Evolutionary conservation across 2,113 vertebrate genomes (phyloP).

Genomic region (Chlamydotis undulata): DNA sequence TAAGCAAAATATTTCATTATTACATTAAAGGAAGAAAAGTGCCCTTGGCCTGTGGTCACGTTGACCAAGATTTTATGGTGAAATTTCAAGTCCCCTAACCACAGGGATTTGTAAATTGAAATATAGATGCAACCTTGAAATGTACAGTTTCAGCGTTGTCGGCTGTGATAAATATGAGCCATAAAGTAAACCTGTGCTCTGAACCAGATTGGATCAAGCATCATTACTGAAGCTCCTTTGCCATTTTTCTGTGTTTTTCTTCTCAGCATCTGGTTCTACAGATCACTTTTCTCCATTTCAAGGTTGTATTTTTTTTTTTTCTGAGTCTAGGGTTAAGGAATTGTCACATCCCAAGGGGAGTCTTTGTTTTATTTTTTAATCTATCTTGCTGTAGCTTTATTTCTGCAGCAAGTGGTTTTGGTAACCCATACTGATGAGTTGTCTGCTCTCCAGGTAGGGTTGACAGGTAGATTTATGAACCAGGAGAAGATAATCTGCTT

Average conservation of each 20-base stretch:
- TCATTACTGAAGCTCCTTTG: not conserved
- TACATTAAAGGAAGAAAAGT: not conserved
- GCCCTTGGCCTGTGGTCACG: not conserved
- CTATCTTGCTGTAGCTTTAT: constrained; percentile 49
- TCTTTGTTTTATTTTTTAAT: constrained; percentile 53
- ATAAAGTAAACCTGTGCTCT: constrained; percentile 41
- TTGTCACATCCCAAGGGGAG: constrained; percentile 55
- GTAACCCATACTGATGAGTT: constrained; percentile 63
- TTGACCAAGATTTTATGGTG: constrained; percentile 24
- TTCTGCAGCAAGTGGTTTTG: constrained; percentile 41
- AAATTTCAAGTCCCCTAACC: constrained; percentile 32
- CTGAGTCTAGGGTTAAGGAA: constrained; percentile 17
- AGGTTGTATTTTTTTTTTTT: constrained; percentile 40
- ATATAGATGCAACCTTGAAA: constrained; percentile 42
- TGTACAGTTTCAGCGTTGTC: constrained; percentile 30
- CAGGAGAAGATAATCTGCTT: constrained; percentile 60
- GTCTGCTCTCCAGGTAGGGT: not conserved
- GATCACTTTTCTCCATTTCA: constrained; percentile 55
- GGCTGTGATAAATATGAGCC: constrained; percentile 43
- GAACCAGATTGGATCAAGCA: constrained; percentile 18
- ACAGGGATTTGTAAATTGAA: constrained; percentile 35
- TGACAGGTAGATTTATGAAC: constrained; percentile 66
- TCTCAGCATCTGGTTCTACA: constrained; percentile 3
- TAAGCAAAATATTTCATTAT: not conserved
- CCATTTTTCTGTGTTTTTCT: constrained; percentile 6